These are phyloP conservation scores for Urocitellus parryii DNA, from an alignment of 2,113 vertebrate species.

Conservation along the genomic window DNA sequence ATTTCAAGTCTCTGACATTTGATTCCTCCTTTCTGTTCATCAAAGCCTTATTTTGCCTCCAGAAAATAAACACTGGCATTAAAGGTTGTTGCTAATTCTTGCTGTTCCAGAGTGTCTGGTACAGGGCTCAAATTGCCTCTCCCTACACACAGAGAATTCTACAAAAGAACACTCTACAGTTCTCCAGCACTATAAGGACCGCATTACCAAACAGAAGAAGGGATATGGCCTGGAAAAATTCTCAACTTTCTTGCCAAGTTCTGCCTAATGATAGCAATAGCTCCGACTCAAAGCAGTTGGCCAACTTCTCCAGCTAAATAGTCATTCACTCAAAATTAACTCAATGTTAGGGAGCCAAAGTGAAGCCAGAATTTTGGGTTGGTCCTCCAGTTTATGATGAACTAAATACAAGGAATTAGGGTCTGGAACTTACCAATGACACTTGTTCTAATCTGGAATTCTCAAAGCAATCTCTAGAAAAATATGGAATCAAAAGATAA, in stretches of 20 bases:
- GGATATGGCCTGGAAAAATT: not conserved
- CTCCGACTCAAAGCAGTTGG: not conserved
- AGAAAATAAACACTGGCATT: constrained; percentile 47
- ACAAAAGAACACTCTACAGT: not conserved
- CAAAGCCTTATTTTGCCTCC: constrained; percentile 58
- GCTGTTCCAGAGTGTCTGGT: not conserved
- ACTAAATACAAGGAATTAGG: not conserved
- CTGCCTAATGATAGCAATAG: not conserved
- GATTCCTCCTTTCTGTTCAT: constrained; percentile 38
- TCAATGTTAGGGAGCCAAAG: not conserved
- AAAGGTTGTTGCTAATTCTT: constrained; percentile 48
- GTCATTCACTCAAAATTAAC: not conserved
- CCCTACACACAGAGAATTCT: too few species aligned
- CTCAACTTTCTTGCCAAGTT: not conserved
- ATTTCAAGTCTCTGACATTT: constrained; percentile 32
- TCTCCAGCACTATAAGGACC: not conserved
- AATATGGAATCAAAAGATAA: not conserved
- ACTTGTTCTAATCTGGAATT: not conserved
- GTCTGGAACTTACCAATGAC: not conserved
- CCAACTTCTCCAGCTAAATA: not conserved
- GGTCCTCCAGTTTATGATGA: not conserved
- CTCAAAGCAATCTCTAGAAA: constrained; percentile 1
- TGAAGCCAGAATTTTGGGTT: not conserved
- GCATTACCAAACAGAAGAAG: not conserved
- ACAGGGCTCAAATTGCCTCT: not conserved